Percentiles rank a stretch among this genome's conserved stretches.
Conservation (phyloP, 64 coral and sea anemone species). For the Stylophora pistillata region DNA sequence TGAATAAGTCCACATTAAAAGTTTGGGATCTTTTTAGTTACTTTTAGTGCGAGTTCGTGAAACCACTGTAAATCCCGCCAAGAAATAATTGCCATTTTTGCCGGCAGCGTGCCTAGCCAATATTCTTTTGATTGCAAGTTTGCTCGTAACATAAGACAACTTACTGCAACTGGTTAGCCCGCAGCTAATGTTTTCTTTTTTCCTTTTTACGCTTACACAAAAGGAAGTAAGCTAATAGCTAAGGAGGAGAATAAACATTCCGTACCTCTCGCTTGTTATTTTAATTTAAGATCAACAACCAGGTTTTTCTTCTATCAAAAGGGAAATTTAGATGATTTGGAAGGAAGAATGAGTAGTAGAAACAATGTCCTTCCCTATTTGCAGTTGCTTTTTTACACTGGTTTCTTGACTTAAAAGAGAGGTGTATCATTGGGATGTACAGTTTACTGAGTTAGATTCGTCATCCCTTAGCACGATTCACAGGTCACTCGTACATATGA, state of each 20-base stretch:
- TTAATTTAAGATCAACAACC: background rate
- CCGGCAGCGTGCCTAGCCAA: background rate
- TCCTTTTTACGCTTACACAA: constrained; percentile 1
- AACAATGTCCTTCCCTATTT: too few relatives aligned
- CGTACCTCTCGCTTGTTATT: background rate
- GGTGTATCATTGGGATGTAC: too few relatives aligned
- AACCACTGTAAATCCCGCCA: background rate
- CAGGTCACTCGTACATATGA: background rate
- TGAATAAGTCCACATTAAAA: background rate
- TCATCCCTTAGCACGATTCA: background rate
- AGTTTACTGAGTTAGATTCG: too few relatives aligned
- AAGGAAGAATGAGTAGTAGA: too few relatives aligned
- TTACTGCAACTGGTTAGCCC: constrained; percentile 1
- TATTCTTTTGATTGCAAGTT: background rate
- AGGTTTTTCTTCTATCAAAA: too few relatives aligned
- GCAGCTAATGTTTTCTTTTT: background rate
- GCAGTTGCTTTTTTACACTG: too few relatives aligned
- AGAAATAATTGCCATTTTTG: background rate
- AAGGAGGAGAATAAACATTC: background rate
- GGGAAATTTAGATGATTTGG: too few relatives aligned
- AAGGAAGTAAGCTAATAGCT: background rate
- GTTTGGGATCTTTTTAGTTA: background rate
- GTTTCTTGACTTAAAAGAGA: too few relatives aligned
- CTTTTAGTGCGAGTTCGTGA: background rate
- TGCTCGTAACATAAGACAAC: background rate